Conservation (phyloP, 1,140 invertebrate species). For the Babylonia areolata region DNA sequence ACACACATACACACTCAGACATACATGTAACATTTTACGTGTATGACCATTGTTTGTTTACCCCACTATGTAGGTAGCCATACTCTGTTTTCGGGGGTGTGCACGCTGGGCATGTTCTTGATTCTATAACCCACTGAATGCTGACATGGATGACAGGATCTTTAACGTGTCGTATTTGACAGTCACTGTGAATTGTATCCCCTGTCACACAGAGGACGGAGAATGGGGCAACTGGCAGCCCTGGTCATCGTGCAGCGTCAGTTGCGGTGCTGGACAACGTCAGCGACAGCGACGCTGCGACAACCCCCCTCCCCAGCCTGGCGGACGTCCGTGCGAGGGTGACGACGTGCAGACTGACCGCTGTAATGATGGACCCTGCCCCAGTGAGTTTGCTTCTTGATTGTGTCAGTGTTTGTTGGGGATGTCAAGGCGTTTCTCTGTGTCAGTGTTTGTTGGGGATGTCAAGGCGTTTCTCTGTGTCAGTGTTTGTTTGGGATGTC, state of each 20-base stretch:
- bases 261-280: conserved; percentile 81
- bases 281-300: conserved; percentile 80
- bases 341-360: conserved; percentile 44
- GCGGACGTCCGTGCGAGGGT: conserved; percentile 64
- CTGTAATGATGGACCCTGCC: conserved; percentile 60
- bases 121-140: no score
- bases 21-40: no score
- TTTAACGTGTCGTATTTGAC: no score
- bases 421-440: background rate
- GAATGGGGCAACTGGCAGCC: conserved; percentile 81
- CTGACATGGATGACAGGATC: no score
- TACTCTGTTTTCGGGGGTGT: no score
- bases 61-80: no score
- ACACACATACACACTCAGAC: no score
- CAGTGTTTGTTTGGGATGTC: no score
- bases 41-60: no score
- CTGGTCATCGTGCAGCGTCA: conserved; percentile 82
- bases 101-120: no score
- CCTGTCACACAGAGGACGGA: conserved; percentile 77
- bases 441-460: background rate
- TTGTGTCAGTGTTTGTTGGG: background rate
- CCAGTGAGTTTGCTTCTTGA: conserved; percentile 53
- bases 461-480: background rate
- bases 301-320: conserved; percentile 76
- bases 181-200: no score